Evolutionary conservation across 2,113 vertebrate genomes (phyloP), one percentile per base, ranked within the genome.

Genomic region (Nothobranchius furzeri): DNA sequence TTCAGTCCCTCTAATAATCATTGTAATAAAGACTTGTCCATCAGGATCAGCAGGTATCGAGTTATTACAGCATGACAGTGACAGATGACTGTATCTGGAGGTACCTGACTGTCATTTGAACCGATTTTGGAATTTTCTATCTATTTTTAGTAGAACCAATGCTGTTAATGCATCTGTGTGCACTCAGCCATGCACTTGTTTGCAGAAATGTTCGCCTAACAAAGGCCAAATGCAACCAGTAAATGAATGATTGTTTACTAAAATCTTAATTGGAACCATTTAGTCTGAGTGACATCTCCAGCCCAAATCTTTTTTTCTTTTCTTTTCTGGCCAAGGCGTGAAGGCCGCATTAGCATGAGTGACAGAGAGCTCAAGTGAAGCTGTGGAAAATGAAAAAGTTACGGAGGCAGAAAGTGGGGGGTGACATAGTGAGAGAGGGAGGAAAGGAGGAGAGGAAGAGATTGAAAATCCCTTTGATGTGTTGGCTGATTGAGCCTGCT

Each of bases 381-480:
- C 54, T 66, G 66, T 24, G 45, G 54, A 37, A 65, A 49, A 56
- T 42, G 47, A 50, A 35, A 75, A 60, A 64, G 74, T 71, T 60
- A 3, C 43, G 48, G 48, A 67, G 45, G 51, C 48, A 52, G 60
- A 48, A 56, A 40, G 37, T 40, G 37, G 37, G 35, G 49, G 42
- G 54, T 61, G 63, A 69, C 24, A 36, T 6, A 62, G 52, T n/a
- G 64, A 51, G 64, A 45, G 56, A 17, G 60, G 35, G 56, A 40
- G 68, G 43, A n/a, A 35, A 71, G 15, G 51, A 47, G 72, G 10
- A 43, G n/a, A 42, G 6, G 47, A 5, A 64, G 69, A 56, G 20
- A 30, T 24, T n/a, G 35, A 64, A 48, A 76, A 24, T 9, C 64
- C 64, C 77, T 88, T 87, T 89, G 87, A 88, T 82, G 88, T 88